Evolutionary conservation across 2,888 invertebrate species (phyloP), one percentile per base, ranked within the genome.

Genomic region (Tanypteryx hageni): DNA sequence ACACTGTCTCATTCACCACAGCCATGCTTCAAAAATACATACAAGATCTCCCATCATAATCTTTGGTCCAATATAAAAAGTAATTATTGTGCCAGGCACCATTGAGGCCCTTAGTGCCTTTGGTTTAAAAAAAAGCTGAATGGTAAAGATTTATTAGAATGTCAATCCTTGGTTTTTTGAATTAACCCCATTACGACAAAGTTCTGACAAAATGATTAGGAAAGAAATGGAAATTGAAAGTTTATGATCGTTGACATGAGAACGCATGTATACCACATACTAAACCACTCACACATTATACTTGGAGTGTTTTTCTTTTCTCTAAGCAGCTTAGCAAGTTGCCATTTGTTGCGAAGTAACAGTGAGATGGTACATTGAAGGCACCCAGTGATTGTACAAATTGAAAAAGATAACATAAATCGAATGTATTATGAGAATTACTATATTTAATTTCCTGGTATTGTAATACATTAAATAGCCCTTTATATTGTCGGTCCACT

Each of bases 301-400:
- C 64, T 44, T 44, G 44, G n/a, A 44, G 44, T 44, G 44, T 3
- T n/a, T 31, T n/a, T 68, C 44, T 64, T 44, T 44, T 86, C 86
- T 31, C 13, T 89, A 56, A 64, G 61, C 64, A 68, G 44, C 64
- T 44, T 64, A 14, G 44, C 44, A 64, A 44, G 44, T 89, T 44
- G 44, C 64, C 44, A 27, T 64, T 64, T 64, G 89, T 89, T 64
- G 64, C 27, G 44, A 64, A 89, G 44, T 44, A 44, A 68, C 64
- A 64, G 86, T 89, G 61, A 89, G 64, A 89, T 89, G 89, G 64
- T 89, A 57, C n/a, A 56, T 83, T 56, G 64, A 89, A 89, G 89
- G 89, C 89, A 89, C 89, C 89, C 89, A 44, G 89, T 89, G 89
- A 89, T 89, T 89, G 89, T 89, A 64, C 64, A 18, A 64, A 76